These are phyloP conservation scores for Anaspis maculata DNA, from an alignment of 2,888 invertebrate genomes.

Conservation along the genomic window DNA sequence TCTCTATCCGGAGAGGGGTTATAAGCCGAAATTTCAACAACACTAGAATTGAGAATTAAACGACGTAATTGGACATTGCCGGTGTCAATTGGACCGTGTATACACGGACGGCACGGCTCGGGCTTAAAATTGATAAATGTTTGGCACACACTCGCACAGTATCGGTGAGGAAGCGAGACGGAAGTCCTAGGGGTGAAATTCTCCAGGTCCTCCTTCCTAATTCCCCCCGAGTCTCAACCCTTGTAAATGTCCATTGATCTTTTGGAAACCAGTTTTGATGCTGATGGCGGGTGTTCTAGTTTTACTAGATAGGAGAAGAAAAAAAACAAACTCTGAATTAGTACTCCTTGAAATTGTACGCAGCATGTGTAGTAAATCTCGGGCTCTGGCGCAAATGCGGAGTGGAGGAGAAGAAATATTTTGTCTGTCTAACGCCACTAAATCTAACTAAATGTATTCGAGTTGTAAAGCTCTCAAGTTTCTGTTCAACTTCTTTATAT, in stretches of 20 bases:
- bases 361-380: no score
- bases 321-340: no score
- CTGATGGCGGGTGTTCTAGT: not conserved
- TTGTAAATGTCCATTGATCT: constrained; percentile 24
- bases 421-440: constrained; percentile 13
- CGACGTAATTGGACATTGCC: constrained; percentile 28
- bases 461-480: constrained; percentile 18
- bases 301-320: no score
- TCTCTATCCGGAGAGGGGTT: constrained; percentile 19
- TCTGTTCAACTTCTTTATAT: constrained; percentile 16
- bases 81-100: constrained; percentile 19
- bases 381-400: no score
- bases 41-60: constrained; percentile 31
- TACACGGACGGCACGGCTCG: constrained; percentile 16
- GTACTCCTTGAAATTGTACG: no score
- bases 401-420: constrained; percentile 15
- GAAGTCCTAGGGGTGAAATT: constrained; percentile 23
- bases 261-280: constrained; percentile 9
- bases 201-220: constrained; percentile 18
- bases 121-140: constrained; percentile 27
- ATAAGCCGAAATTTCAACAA: constrained; percentile 32
- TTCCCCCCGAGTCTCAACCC: constrained; percentile 23
- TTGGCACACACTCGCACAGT: constrained; percentile 21
- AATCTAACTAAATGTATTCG: constrained; percentile 20
- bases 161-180: not conserved